Conservation (phyloP, 2,888 invertebrate species). For the Dicyrtoma fusca region DNA sequence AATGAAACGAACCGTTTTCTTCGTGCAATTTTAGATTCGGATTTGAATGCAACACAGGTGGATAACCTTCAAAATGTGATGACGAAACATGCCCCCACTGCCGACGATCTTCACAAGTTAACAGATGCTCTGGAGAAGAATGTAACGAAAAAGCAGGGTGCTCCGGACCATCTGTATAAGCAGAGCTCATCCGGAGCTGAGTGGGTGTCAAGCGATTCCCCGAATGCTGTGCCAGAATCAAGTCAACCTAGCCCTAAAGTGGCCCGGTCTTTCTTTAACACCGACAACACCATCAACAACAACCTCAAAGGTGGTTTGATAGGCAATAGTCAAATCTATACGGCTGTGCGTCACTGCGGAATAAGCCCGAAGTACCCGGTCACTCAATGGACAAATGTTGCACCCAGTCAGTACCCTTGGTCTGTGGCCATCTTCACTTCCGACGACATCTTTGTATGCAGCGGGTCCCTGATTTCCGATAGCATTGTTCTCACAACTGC, state of each 20-base stretch:
- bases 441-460: slow-evolving; percentile 27
- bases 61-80: slow-evolving; percentile 15
- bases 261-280: not conserved
- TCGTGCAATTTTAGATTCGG: not conserved
- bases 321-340: slow-evolving; percentile 5
- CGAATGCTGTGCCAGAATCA: too few species aligned
- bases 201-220: slow-evolving; percentile 4
- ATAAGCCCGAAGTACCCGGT: slow-evolving; percentile 23
- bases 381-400: slow-evolving; percentile 1
- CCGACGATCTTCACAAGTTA: slow-evolving; percentile 10
- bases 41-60: slow-evolving; percentile 24
- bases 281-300: not conserved
- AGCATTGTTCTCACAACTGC: slow-evolving; percentile 42
- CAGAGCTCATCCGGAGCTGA: not conserved
- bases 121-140: slow-evolving; percentile 13
- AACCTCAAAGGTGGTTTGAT: not conserved
- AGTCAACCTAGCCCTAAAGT: not conserved
- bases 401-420: slow-evolving; percentile 25
- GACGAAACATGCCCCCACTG: slow-evolving; percentile 19
- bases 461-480: slow-evolving; percentile 31
- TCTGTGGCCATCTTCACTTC: slow-evolving; percentile 25
- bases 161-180: too few species aligned
- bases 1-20: slow-evolving; percentile 15
- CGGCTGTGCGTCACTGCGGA: slow-evolving; percentile 27
- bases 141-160: not conserved